Evolutionary conservation across 2,888 invertebrate species (phyloP).

Genomic region (Coelopa pilipes): DNA sequence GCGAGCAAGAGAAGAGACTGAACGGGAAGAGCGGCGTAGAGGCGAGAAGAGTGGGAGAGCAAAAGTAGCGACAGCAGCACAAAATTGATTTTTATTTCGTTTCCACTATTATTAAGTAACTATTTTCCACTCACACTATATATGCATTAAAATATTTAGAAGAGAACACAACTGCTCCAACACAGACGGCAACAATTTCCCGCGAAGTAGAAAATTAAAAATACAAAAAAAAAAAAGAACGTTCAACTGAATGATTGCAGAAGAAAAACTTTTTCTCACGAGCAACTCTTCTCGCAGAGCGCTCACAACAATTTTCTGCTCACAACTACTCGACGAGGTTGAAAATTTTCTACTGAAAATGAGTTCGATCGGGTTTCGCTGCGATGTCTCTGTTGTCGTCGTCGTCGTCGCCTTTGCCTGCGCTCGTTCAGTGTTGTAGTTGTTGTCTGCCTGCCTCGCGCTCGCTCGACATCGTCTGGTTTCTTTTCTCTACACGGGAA

Average conservation of each 20-base stretch:
- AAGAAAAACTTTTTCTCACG: conserved; percentile 45
- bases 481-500: conserved; percentile 41
- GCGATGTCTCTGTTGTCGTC: conserved; percentile 31
- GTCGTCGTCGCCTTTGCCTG: too few species aligned
- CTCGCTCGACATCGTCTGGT: conserved; percentile 34
- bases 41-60: conserved; percentile 33
- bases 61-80: background rate
- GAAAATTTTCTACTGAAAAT: conserved; percentile 62
- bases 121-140: background rate
- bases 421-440: conserved; percentile 49
- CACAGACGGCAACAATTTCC: conserved; percentile 31
- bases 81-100: conserved; percentile 27
- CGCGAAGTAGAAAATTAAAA: conserved; percentile 26
- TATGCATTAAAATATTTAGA: background rate
- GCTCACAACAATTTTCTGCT: conserved; percentile 45
- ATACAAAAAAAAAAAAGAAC: conserved; percentile 37
- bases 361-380: conserved; percentile 61
- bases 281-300: conserved; percentile 48
- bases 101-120: conserved; percentile 17
- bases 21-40: conserved; percentile 36
- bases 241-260: conserved; percentile 31
- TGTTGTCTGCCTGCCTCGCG: conserved; percentile 46
- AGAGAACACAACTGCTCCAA: background rate
- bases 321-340: conserved; percentile 61
- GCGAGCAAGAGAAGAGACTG: background rate